phyloP scores from a whole-genome alignment of 2,888 invertebrate species.

The Agrotis clavis region DNA sequence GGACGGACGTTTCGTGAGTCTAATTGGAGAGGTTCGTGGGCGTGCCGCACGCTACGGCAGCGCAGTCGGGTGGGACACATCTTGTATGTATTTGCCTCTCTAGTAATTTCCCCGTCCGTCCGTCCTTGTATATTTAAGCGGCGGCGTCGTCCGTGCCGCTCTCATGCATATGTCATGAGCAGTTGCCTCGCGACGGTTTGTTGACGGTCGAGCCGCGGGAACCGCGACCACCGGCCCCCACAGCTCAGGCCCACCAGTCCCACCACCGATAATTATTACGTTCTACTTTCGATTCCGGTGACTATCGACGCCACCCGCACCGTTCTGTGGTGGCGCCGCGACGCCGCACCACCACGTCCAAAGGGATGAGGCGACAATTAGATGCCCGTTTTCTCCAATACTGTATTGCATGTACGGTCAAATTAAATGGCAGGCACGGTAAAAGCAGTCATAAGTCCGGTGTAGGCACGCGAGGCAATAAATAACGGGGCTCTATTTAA shows the following conservation, averaged over 20 bases:
- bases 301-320: constrained; percentile 80
- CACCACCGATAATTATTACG: constrained; percentile 88
- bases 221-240: constrained; percentile 82
- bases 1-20: constrained; percentile 84
- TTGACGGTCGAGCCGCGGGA: constrained; percentile 89
- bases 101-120: constrained; percentile 87
- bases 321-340: constrained; percentile 63
- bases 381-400: constrained; percentile 82
- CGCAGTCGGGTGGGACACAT: constrained; percentile 79
- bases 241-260: constrained; percentile 70
- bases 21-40: constrained; percentile 82
- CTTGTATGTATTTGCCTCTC: constrained; percentile 88
- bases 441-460: constrained; percentile 82
- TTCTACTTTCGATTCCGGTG: constrained; percentile 87
- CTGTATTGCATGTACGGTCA: constrained; percentile 84
- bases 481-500: constrained; percentile 80
- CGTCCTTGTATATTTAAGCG: constrained; percentile 89
- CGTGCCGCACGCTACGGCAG: constrained; percentile 82
- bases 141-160: constrained; percentile 82
- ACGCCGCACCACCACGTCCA: constrained; percentile 65
- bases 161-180: constrained; percentile 91
- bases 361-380: constrained; percentile 89
- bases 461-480: constrained; percentile 84
- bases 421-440: constrained; percentile 86
- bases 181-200: constrained; percentile 90